These are phyloP conservation scores for Gordius sp. DNA, from an alignment of 2,888 invertebrate species.

Conservation along the genomic window DNA sequence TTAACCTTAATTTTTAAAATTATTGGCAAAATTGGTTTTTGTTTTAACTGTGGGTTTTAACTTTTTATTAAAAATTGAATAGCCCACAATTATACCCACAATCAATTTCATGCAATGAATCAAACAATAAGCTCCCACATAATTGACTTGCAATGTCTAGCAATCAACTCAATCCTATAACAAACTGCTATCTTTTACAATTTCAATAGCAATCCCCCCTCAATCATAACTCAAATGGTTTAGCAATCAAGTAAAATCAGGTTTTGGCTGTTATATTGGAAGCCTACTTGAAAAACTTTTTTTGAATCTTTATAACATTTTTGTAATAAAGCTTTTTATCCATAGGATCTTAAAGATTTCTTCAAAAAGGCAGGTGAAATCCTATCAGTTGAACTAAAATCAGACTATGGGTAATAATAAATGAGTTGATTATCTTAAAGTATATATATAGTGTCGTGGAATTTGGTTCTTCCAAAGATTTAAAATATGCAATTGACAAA, in stretches of 20 bases:
- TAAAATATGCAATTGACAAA: constrained; percentile 82
- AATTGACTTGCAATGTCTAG: too few species aligned
- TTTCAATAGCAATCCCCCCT: not conserved
- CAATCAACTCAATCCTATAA: not conserved
- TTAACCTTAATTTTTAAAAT: too few species aligned
- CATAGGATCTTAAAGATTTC: constrained; percentile 6
- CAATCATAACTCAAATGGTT: too few species aligned
- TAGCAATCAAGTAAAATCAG: not conserved
- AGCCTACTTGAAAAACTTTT: not conserved
- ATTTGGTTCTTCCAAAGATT: constrained; percentile 68
- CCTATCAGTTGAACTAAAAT: not conserved
- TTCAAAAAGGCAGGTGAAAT: constrained; percentile 4
- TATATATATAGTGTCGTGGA: constrained; percentile 54
- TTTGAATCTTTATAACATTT: too few species aligned
- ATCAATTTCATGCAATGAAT: too few species aligned
- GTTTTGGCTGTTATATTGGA: not conserved
- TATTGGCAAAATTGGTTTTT: too few species aligned
- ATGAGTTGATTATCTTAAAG: constrained; percentile 7
- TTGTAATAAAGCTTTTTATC: not conserved
- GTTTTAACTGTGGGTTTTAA: too few species aligned
- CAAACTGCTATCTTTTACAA: not conserved
- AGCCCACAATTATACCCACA: too few species aligned
- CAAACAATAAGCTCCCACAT: too few species aligned
- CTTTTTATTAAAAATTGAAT: too few species aligned
- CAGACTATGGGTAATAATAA: constrained; percentile 14